phyloP scores from a whole-genome alignment of 92 coral and sea anemone genomes.

The Zoanthus sansibaricus region DNA sequence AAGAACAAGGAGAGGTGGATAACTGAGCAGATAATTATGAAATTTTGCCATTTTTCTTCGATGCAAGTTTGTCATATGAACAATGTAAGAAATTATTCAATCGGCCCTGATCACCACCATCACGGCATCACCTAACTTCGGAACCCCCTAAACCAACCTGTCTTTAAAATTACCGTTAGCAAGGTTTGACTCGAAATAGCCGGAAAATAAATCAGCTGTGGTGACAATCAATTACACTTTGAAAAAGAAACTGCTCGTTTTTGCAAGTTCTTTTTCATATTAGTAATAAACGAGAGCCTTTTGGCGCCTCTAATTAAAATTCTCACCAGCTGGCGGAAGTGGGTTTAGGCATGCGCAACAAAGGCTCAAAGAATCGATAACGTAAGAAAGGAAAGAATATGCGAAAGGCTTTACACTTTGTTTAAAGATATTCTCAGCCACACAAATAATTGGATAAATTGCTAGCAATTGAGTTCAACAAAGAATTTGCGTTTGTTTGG shows the following conservation, averaged over 20 bases:
- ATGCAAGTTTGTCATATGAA: not conserved
- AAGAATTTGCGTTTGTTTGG: not conserved
- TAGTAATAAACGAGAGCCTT: constrained; percentile 12
- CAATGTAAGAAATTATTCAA: not conserved
- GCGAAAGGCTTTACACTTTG: not conserved
- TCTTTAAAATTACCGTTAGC: not conserved
- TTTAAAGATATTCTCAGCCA: not conserved
- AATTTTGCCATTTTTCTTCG: constrained; percentile 15
- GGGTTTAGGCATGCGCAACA: constrained; percentile 29
- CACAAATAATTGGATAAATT: not conserved
- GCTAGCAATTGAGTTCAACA: not conserved
- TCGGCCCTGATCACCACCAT: not conserved
- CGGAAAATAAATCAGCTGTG: not conserved
- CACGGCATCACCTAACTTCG: not conserved
- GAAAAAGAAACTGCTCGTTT: not conserved
- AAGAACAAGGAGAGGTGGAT: not conserved
- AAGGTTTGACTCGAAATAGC: not conserved
- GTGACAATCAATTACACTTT: not conserved
- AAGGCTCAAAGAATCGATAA: not conserved
- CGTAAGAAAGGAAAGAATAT: not conserved
- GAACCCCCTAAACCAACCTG: not conserved
- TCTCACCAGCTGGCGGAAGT: constrained; percentile 24
- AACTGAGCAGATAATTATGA: not conserved
- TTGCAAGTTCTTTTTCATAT: not conserved
- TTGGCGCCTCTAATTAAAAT: constrained; percentile 4